Base-by-base conservation (phyloP, 2,888 invertebrate species). In the Heliconius erato region DNA sequence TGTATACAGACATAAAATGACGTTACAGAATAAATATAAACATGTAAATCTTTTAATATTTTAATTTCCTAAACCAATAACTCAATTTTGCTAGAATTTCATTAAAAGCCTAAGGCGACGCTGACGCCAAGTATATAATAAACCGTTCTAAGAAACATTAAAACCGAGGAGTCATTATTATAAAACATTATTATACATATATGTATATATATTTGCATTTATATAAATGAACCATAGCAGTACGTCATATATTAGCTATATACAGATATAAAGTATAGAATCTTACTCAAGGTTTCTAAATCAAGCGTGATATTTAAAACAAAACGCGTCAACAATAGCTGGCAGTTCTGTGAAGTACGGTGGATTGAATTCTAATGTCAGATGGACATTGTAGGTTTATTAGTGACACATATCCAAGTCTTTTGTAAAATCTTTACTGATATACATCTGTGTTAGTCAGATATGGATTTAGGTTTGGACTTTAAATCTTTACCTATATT, bases 221-320 rank as follows among this genome's bases (percentile, higher is more conserved):
- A 26, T 28, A 72, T 44, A 26, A 72, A 72, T 72, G 44, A 40
- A 40, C 40, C 40, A 40, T 40, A 49, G 26, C 26, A 72, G 16
- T 19, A 49, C 72, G 16, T 44, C 44, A 49, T 72, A 72, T 72
- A 44, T 26, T 7, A 49, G 26, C 23, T 78, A 67, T 28, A 78
- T 19, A 9, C 26, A 49, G 7, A 68, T 49, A 44, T 78, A 68
- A 72, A 11, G 23, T 78, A 67, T 67, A 68, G 28, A 49, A 67
- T 32, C 67, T 32, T 74, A 63, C 71, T 44, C 81, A 81, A 81
- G 76, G 81, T n/a, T 81, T 76, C 49, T 40, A 69, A 77, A 23
- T 71, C 77, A 77, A 49, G 71, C 63, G 77, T 69, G 68, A 77
- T 81, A 78, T 81, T 81, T 77, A 81, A 81, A 81, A 81, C 71